phyloP scores from a whole-genome alignment of 2,113 vertebrate genomes.

The Connochaetes taurinus region DNA sequence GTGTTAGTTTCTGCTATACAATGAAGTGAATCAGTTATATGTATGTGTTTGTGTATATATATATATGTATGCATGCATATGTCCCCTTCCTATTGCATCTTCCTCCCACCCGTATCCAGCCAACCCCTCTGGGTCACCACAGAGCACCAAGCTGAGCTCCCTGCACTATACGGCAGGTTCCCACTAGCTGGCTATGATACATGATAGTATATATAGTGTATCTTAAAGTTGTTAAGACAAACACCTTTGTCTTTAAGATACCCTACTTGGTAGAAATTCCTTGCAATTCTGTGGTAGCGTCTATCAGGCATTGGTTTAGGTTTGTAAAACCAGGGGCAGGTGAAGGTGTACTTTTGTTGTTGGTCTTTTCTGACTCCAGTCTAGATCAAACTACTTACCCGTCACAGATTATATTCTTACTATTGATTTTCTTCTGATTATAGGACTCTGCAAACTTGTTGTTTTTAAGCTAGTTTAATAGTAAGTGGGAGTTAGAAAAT shows the following conservation, averaged over 20 bases:
- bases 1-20: background rate
- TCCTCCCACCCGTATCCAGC: background rate
- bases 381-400: background rate
- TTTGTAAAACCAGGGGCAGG: background rate
- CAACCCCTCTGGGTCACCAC: background rate
- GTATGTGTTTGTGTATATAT: background rate
- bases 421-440: background rate
- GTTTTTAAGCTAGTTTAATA: background rate
- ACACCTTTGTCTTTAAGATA: background rate
- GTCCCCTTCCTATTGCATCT: background rate
- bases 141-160: background rate
- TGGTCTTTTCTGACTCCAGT: background rate
- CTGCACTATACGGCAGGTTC: background rate
- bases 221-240: background rate
- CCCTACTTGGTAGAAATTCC: background rate
- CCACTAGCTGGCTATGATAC: background rate
- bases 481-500: background rate
- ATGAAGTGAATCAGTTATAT: background rate
- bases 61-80: background rate
- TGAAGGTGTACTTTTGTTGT: background rate
- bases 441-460: background rate
- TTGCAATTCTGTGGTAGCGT: background rate
- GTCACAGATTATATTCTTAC: background rate
- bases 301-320: background rate
- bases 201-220: background rate